Evolutionary conservation across 2,113 vertebrate species (phyloP).

Genomic region (Nanger granti): DNA sequence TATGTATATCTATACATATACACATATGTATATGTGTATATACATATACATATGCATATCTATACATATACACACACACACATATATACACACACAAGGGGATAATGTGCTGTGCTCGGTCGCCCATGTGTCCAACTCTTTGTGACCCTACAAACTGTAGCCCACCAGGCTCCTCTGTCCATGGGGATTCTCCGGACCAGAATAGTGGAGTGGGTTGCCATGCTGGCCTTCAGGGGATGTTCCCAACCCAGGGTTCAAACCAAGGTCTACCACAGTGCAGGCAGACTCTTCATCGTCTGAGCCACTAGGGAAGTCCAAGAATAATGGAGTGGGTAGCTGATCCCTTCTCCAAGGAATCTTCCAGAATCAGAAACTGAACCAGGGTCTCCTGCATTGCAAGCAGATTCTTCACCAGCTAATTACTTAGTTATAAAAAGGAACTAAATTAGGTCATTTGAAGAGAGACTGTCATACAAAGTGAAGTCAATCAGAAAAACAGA

Average conservation of each 20-base stretch:
- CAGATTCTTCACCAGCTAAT: not conserved
- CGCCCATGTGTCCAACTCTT: not conserved
- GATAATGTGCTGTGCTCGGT: not conserved
- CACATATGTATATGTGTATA: too few relatives aligned
- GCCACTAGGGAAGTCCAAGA: not conserved
- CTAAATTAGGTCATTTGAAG: not conserved
- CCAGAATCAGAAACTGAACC: not conserved
- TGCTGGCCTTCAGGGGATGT: not conserved
- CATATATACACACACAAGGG: not conserved
- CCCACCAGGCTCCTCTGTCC: not conserved
- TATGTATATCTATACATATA: too few relatives aligned
- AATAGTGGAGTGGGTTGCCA: not conserved
- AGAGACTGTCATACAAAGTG: not conserved
- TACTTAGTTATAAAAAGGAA: not conserved
- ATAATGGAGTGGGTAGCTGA: not conserved
- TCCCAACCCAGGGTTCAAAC: not conserved
- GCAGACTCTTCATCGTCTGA: not conserved
- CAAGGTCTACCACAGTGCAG: not conserved
- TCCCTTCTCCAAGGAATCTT: not conserved
- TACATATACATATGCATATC: too few relatives aligned
- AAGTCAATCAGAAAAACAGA: not conserved
- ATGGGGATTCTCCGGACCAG: not conserved
- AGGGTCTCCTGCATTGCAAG: not conserved
- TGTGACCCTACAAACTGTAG: not conserved
- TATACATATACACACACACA: not conserved